A percentile compares a stretch with the other conserved stretches of the same genome.
phyloP scores from a whole-genome alignment of 2,888 invertebrate genomes.

The Yponomeuta evonymella region DNA sequence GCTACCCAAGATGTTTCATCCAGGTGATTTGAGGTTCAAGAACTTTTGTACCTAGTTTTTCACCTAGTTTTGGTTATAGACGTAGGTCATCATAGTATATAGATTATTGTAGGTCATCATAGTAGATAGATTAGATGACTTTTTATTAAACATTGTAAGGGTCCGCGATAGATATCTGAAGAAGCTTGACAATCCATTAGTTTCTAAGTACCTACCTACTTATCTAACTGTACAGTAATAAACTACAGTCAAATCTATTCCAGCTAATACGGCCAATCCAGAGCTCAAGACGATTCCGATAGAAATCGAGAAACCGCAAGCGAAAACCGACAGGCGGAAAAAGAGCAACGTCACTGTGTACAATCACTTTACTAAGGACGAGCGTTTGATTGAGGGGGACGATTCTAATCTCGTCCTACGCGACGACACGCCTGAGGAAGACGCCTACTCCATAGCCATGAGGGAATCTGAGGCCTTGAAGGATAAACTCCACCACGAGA shows the following conservation, averaged over 20 bases:
- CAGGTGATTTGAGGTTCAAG: constrained; percentile 37
- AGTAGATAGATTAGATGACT: too few relatives aligned
- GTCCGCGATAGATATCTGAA: too few relatives aligned
- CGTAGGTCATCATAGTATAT: too few relatives aligned
- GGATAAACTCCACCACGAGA: constrained; percentile 20
- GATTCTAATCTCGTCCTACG: constrained; percentile 26
- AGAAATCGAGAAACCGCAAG: neutral
- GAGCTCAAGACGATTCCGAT: neutral
- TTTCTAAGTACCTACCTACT: too few relatives aligned
- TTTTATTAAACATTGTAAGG: too few relatives aligned
- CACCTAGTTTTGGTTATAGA: constrained; percentile 30
- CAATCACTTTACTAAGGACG: constrained; percentile 55
- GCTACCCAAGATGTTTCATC: constrained; percentile 25
- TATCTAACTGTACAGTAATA: too few relatives aligned
- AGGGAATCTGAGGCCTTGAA: constrained; percentile 33
- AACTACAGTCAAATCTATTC: neutral
- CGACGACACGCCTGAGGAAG: constrained; percentile 43
- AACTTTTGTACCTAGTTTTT: neutral
- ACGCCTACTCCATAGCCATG: constrained; percentile 59
- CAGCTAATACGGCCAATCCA: neutral
- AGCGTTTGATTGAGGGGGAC: constrained; percentile 13
- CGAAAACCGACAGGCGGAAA: constrained; percentile 29
- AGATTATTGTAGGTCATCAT: too few relatives aligned
- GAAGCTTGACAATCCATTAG: too few relatives aligned
- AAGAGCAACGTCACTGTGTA: constrained; percentile 49